These are phyloP conservation scores for Gobio gobio DNA, from an alignment of 2,113 vertebrate species.

Conservation along the genomic window DNA sequence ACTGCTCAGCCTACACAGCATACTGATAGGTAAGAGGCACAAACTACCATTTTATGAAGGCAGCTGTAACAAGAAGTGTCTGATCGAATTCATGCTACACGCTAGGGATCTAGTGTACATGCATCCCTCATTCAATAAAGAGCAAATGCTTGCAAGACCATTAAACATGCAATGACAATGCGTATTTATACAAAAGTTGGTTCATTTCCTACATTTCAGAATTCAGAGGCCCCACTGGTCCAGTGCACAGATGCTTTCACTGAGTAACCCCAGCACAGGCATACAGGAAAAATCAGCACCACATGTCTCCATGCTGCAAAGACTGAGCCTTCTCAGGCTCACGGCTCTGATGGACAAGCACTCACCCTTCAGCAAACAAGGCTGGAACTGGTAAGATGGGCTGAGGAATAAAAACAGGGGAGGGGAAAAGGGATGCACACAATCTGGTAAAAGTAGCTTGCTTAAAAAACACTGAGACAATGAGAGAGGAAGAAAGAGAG, in stretches of 20 bases:
- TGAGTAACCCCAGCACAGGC: constrained; percentile 61
- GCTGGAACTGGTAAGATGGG: constrained; percentile 88
- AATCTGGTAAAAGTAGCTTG: constrained; percentile 1
- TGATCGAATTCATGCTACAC: not conserved
- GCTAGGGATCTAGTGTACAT: not conserved
- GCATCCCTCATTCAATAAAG: not conserved
- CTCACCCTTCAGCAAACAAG: constrained; percentile 86
- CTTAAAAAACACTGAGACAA: not conserved
- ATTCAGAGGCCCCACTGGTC: constrained; percentile 66
- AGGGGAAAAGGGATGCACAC: not conserved
- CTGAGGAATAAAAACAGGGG: not conserved
- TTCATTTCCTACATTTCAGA: constrained; percentile 65
- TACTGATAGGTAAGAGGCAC: constrained; percentile 65
- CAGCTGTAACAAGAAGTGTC: not conserved
- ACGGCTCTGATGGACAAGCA: constrained; percentile 88
- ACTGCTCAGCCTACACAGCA: constrained; percentile 52
- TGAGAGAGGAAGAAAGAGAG: constrained; percentile 10
- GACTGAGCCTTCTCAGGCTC: constrained; percentile 83
- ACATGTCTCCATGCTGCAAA: constrained; percentile 80
- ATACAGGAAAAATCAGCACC: constrained; percentile 74
- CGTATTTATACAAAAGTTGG: not conserved
- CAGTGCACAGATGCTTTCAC: constrained; percentile 69
- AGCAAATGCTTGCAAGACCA: not conserved
- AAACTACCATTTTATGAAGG: not conserved
- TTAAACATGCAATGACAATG: not conserved